phyloP scores from a whole-genome alignment of 2,113 vertebrate genomes.

The Todiramphus saurophagus region DNA sequence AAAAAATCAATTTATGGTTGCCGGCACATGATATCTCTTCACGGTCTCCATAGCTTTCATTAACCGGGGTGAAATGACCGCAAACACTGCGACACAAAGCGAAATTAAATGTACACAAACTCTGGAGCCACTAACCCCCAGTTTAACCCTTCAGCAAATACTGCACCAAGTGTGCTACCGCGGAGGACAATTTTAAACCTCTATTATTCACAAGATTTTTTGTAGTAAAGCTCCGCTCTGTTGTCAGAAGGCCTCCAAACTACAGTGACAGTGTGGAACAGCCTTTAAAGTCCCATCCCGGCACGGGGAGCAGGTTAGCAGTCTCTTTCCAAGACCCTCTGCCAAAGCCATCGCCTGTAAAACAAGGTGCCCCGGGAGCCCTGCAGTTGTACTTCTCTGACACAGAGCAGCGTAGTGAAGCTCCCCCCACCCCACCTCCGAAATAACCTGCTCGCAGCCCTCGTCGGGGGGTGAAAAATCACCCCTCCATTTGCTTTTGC shows the following conservation, averaged over 20 bases:
- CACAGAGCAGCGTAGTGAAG: not conserved
- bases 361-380: not conserved
- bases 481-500: not conserved
- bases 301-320: not conserved
- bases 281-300: not conserved
- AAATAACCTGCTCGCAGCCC: not conserved
- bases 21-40: constrained; percentile 47
- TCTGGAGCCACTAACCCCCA: constrained; percentile 24
- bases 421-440: no score
- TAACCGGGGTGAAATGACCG: constrained; percentile 60
- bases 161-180: not conserved
- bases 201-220: not conserved
- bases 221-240: not conserved
- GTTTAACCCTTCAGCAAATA: constrained; percentile 10
- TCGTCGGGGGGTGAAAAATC: not conserved
- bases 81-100: constrained; percentile 62
- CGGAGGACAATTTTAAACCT: not conserved
- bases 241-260: constrained; percentile 3
- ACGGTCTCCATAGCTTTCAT: constrained; percentile 61
- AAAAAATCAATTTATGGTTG: constrained; percentile 28
- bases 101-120: constrained; percentile 71
- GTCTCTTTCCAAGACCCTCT: not conserved
- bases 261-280: not conserved
- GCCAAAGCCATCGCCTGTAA: not conserved
- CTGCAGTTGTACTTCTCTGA: not conserved